Percentiles rank a stretch among this genome's conserved stretches.
phyloP scores from a whole-genome alignment of 2,888 invertebrate species.

The Tanypteryx hageni region DNA sequence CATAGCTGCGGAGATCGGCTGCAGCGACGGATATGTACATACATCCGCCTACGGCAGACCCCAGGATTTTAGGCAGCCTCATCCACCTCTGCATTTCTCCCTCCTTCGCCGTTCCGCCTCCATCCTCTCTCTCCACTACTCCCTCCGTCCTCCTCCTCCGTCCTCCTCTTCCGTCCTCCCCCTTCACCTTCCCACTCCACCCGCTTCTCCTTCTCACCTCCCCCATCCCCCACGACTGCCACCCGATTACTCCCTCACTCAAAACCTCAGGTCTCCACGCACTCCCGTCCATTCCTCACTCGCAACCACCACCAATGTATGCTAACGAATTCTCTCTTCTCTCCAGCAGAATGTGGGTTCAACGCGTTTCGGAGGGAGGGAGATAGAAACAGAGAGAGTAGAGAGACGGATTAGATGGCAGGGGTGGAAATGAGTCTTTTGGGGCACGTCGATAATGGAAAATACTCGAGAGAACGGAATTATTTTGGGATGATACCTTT shows the following conservation, averaged over 20 bases:
- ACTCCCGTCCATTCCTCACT: neutral
- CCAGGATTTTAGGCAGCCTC: neutral
- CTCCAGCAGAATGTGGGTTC: slow-evolving; percentile 31
- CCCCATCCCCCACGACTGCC: too few species aligned
- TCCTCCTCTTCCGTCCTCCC: neutral
- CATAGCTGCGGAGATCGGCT: neutral
- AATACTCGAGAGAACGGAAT: neutral
- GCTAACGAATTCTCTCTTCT: slow-evolving; percentile 46
- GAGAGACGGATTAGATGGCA: neutral
- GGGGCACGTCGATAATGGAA: neutral
- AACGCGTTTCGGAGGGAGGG: neutral
- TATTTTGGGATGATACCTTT: neutral
- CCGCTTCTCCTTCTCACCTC: too few species aligned
- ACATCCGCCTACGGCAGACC: neutral
- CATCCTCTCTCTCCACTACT: neutral
- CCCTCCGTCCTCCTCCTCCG: neutral
- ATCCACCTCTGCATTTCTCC: neutral
- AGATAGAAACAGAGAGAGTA: neutral
- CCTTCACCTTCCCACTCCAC: too few species aligned
- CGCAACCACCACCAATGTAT: slow-evolving; percentile 15
- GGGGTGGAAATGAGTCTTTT: neutral
- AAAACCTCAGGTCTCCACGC: too few species aligned
- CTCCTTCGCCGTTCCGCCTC: neutral
- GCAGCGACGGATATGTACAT: neutral
- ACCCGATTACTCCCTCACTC: too few species aligned